Base-by-base conservation (phyloP, 2,888 invertebrate genomes). In the Apodemia mormo region DNA sequence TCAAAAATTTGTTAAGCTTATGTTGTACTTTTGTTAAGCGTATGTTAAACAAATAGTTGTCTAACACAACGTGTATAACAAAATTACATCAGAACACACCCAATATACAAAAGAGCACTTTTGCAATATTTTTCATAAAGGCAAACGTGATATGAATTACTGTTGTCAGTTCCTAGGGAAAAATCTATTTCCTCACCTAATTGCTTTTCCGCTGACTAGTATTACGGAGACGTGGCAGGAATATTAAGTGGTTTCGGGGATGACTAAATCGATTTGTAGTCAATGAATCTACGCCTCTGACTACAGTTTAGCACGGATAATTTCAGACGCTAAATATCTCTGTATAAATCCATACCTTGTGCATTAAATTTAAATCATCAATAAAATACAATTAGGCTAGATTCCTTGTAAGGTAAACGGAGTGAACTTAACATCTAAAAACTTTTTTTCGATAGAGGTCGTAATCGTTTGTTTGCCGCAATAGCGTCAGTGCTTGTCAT, bases 111-210 rank as follows among this genome's bases (percentile, higher is more conserved):
- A 61, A 68, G 33, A 61, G 68, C 58, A 30, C 14, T 58, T 58
- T 68, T 68, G 68, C 58, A 58, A 68, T 45, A 58, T 68, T 68
- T 68, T 68, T 30, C 61, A 61, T 61, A 61, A 61, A 61, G 33
- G 40, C 40, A 52, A 68, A 61, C 81, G 81, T 81, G 81, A 76
- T 76, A 73, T 70, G 80, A 80, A 79, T 80, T 74, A 67, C 74
- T 74, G 68, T 69, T 74, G 72, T 72, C 72, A 72, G 14, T 49
- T 49, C 14, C 49, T 49, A 49, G 14, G 72, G 76, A 76, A 79
- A 79, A 81, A 82, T 81, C 81, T 80, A 80, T 80, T 80, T 78
- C 76, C 76, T 68, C 73, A 72, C 73, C 80, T 82, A 82, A 82
- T 82, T 82, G 81, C 78, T 77, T 77, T 75, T 75, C 74, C 75